Base-by-base conservation (phyloP, 2,888 invertebrate genomes). In the Merodon equestris region DNA sequence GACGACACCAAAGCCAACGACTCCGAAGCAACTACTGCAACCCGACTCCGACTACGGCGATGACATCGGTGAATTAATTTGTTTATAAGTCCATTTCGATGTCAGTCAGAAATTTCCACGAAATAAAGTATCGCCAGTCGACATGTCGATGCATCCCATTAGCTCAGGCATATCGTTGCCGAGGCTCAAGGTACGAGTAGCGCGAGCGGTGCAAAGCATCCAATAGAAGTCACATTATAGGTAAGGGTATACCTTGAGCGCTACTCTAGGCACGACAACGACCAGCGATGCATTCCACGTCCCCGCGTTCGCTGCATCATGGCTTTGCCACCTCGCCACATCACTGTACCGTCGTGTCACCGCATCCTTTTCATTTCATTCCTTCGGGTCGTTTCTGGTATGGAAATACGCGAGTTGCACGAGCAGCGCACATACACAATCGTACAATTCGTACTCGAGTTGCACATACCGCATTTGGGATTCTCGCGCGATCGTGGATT, bases 361-460 rank as follows among this genome's bases (percentile, higher is more conserved):
- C 27, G 27, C 27, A 27, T 27, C 27, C 27, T 27, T 27, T 27
- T 27, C 27, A 27, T 27, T 27, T 27, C 27, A 27, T 27, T 27
- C 60, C 48, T 82, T 27, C 7, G 7, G 27, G 3, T 82, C 81
- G 75, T 83, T 84, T 86, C 86, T 87, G 86, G 87, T 86, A 87
- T 87, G 87, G 86, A 87, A 86, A 87, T 87, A 86, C 87, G 86
- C 85, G 85, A 27, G 82, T 82, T 84, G 85, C 83, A 82, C 84
- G 63, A 79, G 77, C 44, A 76, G 47, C 47, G 7, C 27, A 27
- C 27, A 27, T 27, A 27, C 27, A 27, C 27, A 27, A 4, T 27
- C 27, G 7, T 27, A 27, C 27, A 27, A 27, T 27, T 2, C 3
- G 3, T 27, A 27, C 27, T 27, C 27, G 27, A 27, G 7, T 27